These are phyloP conservation scores for Lasioglossum albipes DNA, from an alignment of 1,140 invertebrate species.

Conservation along the genomic window DNA sequence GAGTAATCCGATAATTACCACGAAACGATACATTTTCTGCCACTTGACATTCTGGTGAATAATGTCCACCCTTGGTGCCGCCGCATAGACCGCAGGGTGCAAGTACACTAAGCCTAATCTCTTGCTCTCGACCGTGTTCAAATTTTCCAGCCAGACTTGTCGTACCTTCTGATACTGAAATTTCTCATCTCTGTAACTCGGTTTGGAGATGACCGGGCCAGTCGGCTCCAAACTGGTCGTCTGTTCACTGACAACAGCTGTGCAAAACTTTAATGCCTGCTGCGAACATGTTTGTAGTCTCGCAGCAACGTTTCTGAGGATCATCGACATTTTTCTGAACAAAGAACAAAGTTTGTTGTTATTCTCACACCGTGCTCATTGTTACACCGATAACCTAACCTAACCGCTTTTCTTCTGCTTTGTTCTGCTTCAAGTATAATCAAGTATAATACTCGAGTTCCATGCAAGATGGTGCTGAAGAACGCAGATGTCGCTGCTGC, in stretches of 20 bases:
- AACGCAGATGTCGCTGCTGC: conserved; percentile 16
- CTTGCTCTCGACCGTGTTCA: conserved; percentile 88
- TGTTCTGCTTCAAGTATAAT: too few species aligned
- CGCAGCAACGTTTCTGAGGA: conserved; percentile 5
- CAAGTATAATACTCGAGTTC: neutral
- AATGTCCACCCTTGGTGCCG: conserved; percentile 92
- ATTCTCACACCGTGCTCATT: neutral
- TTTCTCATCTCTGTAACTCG: conserved; percentile 51
- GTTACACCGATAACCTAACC: conserved; percentile 9
- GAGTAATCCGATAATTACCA: conserved; percentile 81
- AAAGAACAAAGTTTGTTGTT: neutral
- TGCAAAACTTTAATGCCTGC: conserved; percentile 60
- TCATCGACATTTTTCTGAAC: conserved; percentile 3
- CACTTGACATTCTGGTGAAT: conserved; percentile 93
- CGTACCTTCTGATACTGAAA: conserved; percentile 82
- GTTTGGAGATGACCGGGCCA: conserved; percentile 64
- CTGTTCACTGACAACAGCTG: conserved; percentile 30
- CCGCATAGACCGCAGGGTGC: conserved; percentile 93
- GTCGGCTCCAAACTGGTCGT: conserved; percentile 3
- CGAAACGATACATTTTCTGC: conserved; percentile 91
- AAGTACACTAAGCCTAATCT: conserved; percentile 92
- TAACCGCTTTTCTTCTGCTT: neutral
- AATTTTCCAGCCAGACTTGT: conserved; percentile 95
- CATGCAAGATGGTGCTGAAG: conserved; percentile 14
- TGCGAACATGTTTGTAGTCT: neutral